Conservation (phyloP, 2,113 vertebrate genomes). For the Tapirus terrestris region DNA sequence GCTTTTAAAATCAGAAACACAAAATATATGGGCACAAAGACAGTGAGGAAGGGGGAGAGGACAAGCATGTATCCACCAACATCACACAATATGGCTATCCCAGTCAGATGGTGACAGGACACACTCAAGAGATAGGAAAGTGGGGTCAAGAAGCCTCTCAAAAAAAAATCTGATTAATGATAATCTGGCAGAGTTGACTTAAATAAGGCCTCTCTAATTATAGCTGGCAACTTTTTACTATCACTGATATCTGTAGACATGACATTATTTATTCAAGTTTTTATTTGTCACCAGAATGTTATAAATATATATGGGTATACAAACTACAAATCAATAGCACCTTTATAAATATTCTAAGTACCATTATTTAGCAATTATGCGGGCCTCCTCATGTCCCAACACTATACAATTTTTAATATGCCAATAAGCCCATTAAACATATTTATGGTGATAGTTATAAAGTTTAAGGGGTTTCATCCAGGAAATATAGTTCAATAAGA, state of each 20-base stretch:
- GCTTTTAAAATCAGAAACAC: background rate
- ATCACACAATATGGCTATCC: background rate
- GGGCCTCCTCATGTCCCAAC: slow-evolving; percentile 60
- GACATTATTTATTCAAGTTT: slow-evolving; percentile 73
- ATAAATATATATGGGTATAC: slow-evolving; percentile 56
- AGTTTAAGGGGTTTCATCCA: slow-evolving; percentile 65
- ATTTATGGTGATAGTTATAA: slow-evolving; percentile 76
- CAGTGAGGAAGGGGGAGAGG: background rate
- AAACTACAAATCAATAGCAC: slow-evolving; percentile 65
- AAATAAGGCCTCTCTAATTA: slow-evolving; percentile 50
- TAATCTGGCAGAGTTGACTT: slow-evolving; percentile 21
- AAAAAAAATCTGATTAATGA: background rate
- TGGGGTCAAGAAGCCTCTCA: background rate
- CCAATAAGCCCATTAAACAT: slow-evolving; percentile 71
- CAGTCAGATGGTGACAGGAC: background rate
- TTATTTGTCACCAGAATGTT: slow-evolving; percentile 58
- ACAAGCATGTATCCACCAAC: background rate
- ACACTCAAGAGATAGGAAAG: background rate
- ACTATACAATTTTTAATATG: slow-evolving; percentile 69
- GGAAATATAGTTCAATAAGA: slow-evolving; percentile 69
- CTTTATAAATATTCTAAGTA: slow-evolving; percentile 80
- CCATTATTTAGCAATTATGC: slow-evolving; percentile 81
- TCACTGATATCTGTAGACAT: slow-evolving; percentile 40
- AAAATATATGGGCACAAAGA: background rate
- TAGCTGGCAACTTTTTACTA: slow-evolving; percentile 50